Percentiles rank a stretch among this genome's conserved stretches.
These are phyloP conservation scores for Protomyctophum bolini DNA, from an alignment of 2,113 vertebrate species.

Conservation along the genomic window DNA sequence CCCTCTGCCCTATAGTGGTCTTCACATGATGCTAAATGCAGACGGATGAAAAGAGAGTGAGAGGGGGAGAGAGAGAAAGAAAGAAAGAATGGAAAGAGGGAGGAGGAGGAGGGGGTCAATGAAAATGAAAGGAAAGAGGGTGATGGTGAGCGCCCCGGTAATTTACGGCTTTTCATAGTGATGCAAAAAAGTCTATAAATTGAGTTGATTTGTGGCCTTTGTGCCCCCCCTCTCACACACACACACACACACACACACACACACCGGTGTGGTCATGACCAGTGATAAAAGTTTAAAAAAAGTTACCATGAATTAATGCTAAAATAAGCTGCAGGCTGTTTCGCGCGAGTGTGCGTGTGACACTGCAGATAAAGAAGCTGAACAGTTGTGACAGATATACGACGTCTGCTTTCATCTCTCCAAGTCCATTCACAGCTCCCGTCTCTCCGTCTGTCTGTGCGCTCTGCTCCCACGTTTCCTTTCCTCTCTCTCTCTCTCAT, in stretches of 20 bases:
- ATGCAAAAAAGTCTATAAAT: constrained; percentile 73
- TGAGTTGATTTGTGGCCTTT: constrained; percentile 48
- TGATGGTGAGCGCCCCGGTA: constrained; percentile 37
- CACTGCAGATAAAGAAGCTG: constrained; percentile 47
- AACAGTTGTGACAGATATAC: constrained; percentile 43
- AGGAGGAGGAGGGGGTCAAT: constrained; percentile 1
- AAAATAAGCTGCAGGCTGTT: too few species aligned
- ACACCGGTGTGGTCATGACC: not conserved
- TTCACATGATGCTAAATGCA: not conserved
- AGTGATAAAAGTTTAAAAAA: constrained; percentile 1
- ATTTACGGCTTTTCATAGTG: constrained; percentile 71
- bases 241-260: not conserved
- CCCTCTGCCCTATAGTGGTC: not conserved
- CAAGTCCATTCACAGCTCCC: constrained; percentile 19
- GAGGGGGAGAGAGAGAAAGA: not conserved
- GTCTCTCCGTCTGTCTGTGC: not conserved
- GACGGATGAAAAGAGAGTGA: not conserved
- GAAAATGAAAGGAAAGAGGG: not conserved
- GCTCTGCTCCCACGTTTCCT: not conserved
- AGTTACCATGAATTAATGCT: not conserved
- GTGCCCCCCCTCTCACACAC: too few species aligned
- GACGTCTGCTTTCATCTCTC: constrained; percentile 19
- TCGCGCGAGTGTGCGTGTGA: constrained; percentile 9
- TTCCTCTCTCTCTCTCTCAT: not conserved
- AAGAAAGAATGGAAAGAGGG: constrained; percentile 5